Evolutionary conservation across 2,888 invertebrate genomes (phyloP), one percentile per base, ranked within the genome.

Genomic region (Cybosia mesomella): DNA sequence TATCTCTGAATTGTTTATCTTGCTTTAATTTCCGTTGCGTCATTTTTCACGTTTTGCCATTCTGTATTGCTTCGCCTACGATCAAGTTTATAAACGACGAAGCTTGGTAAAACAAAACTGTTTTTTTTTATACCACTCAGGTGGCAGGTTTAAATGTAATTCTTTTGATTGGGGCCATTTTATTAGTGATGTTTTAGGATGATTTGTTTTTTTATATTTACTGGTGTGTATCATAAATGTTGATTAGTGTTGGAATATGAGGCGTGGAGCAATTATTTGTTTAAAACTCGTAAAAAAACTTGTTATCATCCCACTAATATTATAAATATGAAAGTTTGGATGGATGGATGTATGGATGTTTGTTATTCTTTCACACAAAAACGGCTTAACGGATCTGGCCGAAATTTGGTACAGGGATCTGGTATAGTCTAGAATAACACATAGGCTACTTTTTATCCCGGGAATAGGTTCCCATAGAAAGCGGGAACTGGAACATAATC

Each of bases 1-100:
- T 76, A 63, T 68, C 43, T 63, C 36, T 59, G 55, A 65, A 60
- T 60, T 49, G n/a, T 49, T 49, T 49, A 49, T 49, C 49, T 58
- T 36, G 22, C 5, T 58, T 32, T 34, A n/a, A 13, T 58, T 34
- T 34, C 49, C 49, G 49, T n/a, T 49, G 49, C 49, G 0, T 21
- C 34, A 34, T 21, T 15, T 58, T 59, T n/a, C 49, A 49, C 3
- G 36, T 36, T 15, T 15, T 22, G 15, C 5, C 59, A 36, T 34
- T n/a, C n/a, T n/a, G n/a, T n/a, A n/a, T n/a, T n/a, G n/a, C n/a
- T n/a, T n/a, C n/a, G 3, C 8, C 49, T 22, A 34, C 22, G 43
- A 11, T 34, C 58, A 34, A 65, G 15, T 65, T 67, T 49, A 10
- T 34, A 60, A 9, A 28, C 36, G 18, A 54, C 53, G 34, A 60